These are phyloP conservation scores for Fistularia tabacaria DNA, from an alignment of 2,797 vertebrate genomes.

Conservation along the genomic window DNA sequence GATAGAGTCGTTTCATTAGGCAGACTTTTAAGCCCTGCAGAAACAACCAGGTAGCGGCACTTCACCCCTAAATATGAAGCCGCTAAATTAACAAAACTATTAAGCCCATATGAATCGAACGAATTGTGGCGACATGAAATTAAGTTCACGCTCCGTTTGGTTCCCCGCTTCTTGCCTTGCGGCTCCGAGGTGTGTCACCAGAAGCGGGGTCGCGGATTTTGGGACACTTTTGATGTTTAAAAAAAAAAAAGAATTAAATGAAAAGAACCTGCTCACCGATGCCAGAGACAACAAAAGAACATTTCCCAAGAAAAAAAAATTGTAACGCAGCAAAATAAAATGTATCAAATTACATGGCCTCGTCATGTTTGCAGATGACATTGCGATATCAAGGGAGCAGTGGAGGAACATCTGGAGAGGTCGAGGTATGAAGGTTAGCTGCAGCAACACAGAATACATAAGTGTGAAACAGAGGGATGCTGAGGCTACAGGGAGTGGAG, in stretches of 20 bases:
- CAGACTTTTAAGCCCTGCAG: conserved; percentile 68
- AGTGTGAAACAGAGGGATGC: too few relatives aligned
- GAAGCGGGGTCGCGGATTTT: conserved; percentile 36
- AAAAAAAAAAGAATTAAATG: too few relatives aligned
- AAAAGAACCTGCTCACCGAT: too few relatives aligned
- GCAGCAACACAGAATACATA: too few relatives aligned
- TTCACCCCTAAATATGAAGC: conserved; percentile 59
- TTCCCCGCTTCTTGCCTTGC: conserved; percentile 24
- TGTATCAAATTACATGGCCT: too few relatives aligned
- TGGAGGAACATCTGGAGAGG: too few relatives aligned
- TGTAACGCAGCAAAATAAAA: conserved; percentile 8
- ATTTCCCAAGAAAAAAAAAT: too few relatives aligned
- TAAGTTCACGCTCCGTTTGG: conserved; percentile 71
- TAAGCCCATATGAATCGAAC: conserved; percentile 62
- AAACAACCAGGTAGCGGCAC: conserved; percentile 69
- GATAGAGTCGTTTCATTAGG: conserved; percentile 75
- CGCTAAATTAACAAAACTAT: conserved; percentile 67
- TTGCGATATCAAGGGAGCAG: too few relatives aligned
- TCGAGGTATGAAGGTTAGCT: too few relatives aligned
- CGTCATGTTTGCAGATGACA: too few relatives aligned
- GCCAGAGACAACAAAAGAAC: conserved; percentile 1
- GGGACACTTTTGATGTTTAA: conserved; percentile 18
- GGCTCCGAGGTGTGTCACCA: not conserved
- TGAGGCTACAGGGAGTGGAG: too few relatives aligned
- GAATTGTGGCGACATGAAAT: conserved; percentile 68